phyloP scores from a whole-genome alignment of 2,113 vertebrate genomes.

The Misgurnus anguillicaudatus region DNA sequence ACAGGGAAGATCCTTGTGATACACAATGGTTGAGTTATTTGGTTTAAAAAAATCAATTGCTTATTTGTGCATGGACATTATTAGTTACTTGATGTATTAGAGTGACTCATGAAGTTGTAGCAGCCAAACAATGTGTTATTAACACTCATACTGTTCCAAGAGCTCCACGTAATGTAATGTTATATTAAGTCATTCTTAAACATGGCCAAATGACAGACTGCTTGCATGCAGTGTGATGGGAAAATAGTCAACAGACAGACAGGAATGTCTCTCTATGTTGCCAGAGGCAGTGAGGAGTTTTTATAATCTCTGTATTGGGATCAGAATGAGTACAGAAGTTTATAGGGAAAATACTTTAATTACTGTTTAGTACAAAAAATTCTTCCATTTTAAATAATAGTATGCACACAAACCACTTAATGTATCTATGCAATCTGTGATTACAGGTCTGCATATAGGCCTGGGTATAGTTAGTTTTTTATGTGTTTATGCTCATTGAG shows the following conservation, averaged over 20 bases:
- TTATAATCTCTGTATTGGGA: not conserved
- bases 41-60: too few species aligned
- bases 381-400: too few species aligned
- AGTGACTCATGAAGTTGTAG: not conserved
- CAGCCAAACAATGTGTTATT: not conserved
- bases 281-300: constrained; percentile 18
- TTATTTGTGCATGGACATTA: not conserved
- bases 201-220: constrained; percentile 4
- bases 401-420: too few species aligned
- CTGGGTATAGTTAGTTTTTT: too few species aligned
- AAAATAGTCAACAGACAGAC: constrained; percentile 3
- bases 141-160: not conserved
- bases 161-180: not conserved
- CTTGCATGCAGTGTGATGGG: not conserved
- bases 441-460: too few species aligned
- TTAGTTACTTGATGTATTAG: not conserved
- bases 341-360: too few species aligned
- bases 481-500: too few species aligned
- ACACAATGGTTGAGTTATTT: too few species aligned
- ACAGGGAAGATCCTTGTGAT: too few species aligned
- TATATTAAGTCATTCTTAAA: not conserved
- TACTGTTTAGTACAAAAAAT: too few species aligned
- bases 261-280: constrained; percentile 35
- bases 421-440: too few species aligned
- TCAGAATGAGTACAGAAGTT: too few species aligned